phyloP scores from a whole-genome alignment of 2,797 vertebrate genomes.

The Galaxias olidus region DNA sequence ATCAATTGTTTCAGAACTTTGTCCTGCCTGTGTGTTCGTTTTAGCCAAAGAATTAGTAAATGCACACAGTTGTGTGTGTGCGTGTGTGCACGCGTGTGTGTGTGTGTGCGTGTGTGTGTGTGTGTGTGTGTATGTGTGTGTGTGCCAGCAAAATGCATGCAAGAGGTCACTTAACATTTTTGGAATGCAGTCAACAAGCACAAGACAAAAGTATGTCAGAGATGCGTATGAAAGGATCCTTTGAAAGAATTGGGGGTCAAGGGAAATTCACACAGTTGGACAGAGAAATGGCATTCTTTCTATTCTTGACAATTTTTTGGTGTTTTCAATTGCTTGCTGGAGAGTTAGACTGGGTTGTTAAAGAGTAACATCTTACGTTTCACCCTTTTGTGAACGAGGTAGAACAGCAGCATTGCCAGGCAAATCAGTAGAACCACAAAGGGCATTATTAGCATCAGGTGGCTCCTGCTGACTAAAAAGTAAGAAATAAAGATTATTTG shows the following conservation, averaged over 20 bases:
- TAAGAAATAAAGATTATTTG: constrained; percentile 1
- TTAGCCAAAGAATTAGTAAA: background rate
- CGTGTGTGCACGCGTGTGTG: background rate
- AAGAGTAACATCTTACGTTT: constrained; percentile 75
- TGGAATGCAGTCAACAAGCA: background rate
- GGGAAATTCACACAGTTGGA: constrained; percentile 2
- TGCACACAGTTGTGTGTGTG: background rate
- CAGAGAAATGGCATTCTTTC: background rate
- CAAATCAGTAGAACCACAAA: constrained; percentile 60
- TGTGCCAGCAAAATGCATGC: background rate
- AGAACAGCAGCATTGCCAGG: constrained; percentile 64
- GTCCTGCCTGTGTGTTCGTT: background rate
- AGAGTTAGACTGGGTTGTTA: too few relatives aligned
- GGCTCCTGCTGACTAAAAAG: constrained; percentile 72
- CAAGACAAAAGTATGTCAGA: constrained; percentile 1
- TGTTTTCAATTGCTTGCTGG: background rate
- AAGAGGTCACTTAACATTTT: background rate
- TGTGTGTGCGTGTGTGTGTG: too few relatives aligned
- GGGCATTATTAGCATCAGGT: constrained; percentile 77
- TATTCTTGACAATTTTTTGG: background rate
- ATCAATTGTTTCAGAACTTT: background rate
- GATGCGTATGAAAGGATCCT: constrained; percentile 19
- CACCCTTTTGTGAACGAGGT: constrained; percentile 62
- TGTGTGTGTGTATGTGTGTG: background rate
- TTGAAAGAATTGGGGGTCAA: constrained; percentile 10